Base-by-base conservation (phyloP, 2,888 invertebrate species). In the Punctoribates punctum region DNA sequence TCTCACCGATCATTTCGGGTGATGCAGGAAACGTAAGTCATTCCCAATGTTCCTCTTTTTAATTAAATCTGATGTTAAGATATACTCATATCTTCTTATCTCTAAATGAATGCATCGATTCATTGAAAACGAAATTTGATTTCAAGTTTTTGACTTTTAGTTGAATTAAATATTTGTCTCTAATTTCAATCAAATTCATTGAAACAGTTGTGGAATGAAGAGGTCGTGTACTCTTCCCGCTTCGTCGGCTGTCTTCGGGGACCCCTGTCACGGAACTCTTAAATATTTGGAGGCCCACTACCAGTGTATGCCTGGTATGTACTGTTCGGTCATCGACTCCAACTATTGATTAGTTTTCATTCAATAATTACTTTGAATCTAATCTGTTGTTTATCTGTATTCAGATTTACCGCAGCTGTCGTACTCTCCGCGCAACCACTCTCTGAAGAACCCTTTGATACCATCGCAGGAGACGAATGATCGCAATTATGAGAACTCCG, bases 1-100 rank as follows among this genome's bases (percentile, higher is more conserved):
- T 93, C 94, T 77, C 90, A 90, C 72, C 91, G 91, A 83, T 93
- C 94, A 79, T 88, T 93, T 81, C 87, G 91, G 79, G 93, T 95
- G 80, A 88, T 96, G 79, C 92, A 92, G 85, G 91, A 89, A 87
- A 93, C 90, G 95, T 95, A 82, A 82, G 83, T 81, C 34, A 62
- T 38, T n/a, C 3, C 48, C 20, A 42, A 5, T 9, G 42, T 42
- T 42, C 8, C 42, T 42, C 13, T 13, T 1, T 11, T 42, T 42
- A 42, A 42, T 42, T 42, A 13, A 42, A 42, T 8, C 13, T 42
- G 42, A 42, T 42, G 42, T 42, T 42, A 54, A 20, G 23, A 54
- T 54, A 20, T 13, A 8, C 20, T 54, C 23, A 54, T n/a, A 42
- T 11, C 13, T 27, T 60, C 20, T 13, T 60, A 27, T 25, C 15